phyloP scores from a whole-genome alignment of 2,888 invertebrate species.

The Craniophora ligustri region DNA sequence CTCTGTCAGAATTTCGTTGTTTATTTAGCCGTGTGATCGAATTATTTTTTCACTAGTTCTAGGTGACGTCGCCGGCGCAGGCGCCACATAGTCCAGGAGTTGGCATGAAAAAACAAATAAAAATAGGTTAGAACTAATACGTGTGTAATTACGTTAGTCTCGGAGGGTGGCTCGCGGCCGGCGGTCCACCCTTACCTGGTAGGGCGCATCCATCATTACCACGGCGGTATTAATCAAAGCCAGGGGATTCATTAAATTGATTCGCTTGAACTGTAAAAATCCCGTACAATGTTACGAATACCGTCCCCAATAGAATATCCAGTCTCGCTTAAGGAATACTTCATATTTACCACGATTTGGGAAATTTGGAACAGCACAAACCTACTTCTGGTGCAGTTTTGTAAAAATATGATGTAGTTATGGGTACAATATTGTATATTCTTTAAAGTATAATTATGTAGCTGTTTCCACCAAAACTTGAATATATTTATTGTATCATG shows the following conservation, averaged over 20 bases:
- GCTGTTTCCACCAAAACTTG: no score
- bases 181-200: conserved; percentile 81
- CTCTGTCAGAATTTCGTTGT: not conserved
- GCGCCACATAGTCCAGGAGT: conserved; percentile 58
- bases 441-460: no score
- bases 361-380: no score
- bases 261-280: conserved; percentile 1
- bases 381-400: no score
- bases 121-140: conserved; percentile 82
- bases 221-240: conserved; percentile 73
- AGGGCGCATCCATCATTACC: conserved; percentile 74
- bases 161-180: conserved; percentile 82
- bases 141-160: conserved; percentile 83
- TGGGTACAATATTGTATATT: no score
- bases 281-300: not conserved
- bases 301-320: no score
- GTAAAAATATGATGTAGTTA: no score
- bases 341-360: no score
- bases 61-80: conserved; percentile 30
- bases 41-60: conserved; percentile 47
- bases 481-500: no score
- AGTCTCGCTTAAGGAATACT: no score
- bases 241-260: conserved; percentile 39
- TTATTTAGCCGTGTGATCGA: conserved; percentile 29
- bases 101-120: conserved; percentile 74